Percentiles rank a stretch among this genome's conserved stretches.
Conservation (phyloP, 2,888 invertebrate species). For the Drosophila rellima region DNA sequence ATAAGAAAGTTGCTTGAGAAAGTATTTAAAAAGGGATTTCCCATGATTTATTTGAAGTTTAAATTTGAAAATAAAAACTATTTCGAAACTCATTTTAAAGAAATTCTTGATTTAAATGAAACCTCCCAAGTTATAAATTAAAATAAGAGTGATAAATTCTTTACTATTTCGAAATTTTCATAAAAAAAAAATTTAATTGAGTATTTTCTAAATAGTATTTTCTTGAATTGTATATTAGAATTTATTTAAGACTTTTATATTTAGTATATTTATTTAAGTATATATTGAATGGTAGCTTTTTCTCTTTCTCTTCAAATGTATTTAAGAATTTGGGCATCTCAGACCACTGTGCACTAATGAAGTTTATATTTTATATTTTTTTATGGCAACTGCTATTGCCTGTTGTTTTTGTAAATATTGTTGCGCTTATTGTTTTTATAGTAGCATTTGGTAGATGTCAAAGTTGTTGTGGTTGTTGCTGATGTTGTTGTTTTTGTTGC, state of each 20-base stretch:
- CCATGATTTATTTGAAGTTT: background rate
- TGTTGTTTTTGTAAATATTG: slow-evolving; percentile 44
- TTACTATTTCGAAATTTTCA: too few species aligned
- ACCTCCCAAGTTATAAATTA: background rate
- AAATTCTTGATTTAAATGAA: background rate
- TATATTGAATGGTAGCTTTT: background rate
- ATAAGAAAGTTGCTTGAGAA: background rate
- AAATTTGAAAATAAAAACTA: background rate
- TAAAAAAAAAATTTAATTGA: too few species aligned
- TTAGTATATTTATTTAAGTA: background rate
- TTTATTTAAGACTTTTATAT: too few species aligned
- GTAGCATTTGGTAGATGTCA: slow-evolving; percentile 23
- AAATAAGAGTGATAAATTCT: too few species aligned
- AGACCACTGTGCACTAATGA: slow-evolving; percentile 67
- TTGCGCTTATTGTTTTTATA: slow-evolving; percentile 33
- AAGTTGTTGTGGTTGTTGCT: slow-evolving; percentile 42
- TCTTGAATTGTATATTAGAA: background rate
- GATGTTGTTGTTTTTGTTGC: slow-evolving; percentile 21
- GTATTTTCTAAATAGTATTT: too few species aligned
- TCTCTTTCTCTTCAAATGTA: background rate
- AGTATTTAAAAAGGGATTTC: background rate
- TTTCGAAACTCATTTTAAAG: background rate
- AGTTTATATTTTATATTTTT: slow-evolving; percentile 36
- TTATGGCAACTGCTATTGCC: slow-evolving; percentile 45
- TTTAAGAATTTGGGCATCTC: background rate